Evolutionary conservation across 2,113 vertebrate species (phyloP), one percentile per base, ranked within the genome.

Genomic region (Xenotilapia leptura): DNA sequence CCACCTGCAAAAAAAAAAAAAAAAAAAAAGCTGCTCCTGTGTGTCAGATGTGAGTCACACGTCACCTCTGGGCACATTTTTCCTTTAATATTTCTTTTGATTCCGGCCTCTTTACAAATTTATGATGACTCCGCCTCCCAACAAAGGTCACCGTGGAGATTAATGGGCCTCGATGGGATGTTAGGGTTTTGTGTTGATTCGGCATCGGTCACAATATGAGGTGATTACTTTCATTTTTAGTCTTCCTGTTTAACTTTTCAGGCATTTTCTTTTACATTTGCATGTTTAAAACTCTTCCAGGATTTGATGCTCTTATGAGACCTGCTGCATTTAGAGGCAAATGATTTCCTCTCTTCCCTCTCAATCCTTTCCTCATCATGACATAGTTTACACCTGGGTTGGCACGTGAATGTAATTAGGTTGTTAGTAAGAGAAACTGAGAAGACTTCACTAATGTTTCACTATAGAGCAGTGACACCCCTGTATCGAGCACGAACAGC

Each of bases 401-500:
- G 84, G 40, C 88, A 90, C 33, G 58, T 80, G 90, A 90, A 83
- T 55, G 83, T 80, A 82, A 86, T 91, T 88, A 85, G 38, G 23
- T 6, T 40, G 79, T 80, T 38, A 49, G 60, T 51, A 55, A 84
- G n/a, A 82, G 86, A 92, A 86, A 79, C 42, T 36, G 83, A 26
- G 56, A 82, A 15, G 38, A 9, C 51, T 31, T 65, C 23, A 21
- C 58, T 55, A n/a, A 23, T 70, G 51, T 55, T 55, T 55, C 26
- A 31, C 45, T 77, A n/a, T 31, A 77, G 42, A 77, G 70, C 60
- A 65, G 33, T 65, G 33, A 65, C 60, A 21, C 3, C 60, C 33
- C 33, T 21, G 60, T 65, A 21, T 65, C 4, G 19, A 38, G 60
- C 33, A 47, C 6, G 4, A 47, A 47, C 42, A 28, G 42, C 60